Conservation (phyloP, 1,140 invertebrate genomes). For the Drosophila mayri region DNA sequence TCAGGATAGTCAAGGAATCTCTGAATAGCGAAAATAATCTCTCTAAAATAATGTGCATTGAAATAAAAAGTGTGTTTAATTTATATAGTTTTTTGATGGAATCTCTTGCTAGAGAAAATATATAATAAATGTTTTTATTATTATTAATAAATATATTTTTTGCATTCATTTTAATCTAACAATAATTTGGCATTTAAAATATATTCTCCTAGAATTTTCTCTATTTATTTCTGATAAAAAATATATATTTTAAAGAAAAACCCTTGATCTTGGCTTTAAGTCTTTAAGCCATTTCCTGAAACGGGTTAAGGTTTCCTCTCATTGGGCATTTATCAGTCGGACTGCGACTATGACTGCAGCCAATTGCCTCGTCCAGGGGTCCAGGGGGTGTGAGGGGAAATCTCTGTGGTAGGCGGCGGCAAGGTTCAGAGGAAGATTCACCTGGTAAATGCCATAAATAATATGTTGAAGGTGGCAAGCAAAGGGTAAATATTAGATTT, state of each 20-base stretch:
- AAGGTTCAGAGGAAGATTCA: conserved; percentile 4
- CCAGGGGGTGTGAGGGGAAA: neutral
- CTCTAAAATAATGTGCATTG: neutral
- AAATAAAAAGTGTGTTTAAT: neutral
- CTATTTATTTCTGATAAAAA: no score
- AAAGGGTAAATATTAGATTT: conserved; percentile 9
- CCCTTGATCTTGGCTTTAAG: neutral
- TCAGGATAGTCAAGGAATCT: neutral
- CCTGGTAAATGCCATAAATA: conserved; percentile 2
- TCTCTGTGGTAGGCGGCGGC: conserved; percentile 14
- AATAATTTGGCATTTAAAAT: neutral
- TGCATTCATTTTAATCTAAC: no score
- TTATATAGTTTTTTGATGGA: neutral
- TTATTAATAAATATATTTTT: no score
- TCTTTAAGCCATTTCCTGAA: neutral
- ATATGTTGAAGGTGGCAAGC: neutral
- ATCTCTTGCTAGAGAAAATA: neutral
- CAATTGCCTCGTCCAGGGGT: neutral
- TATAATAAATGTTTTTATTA: neutral
- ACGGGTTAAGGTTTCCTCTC: conserved; percentile 9
- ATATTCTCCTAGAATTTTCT: no score
- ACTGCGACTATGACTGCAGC: conserved; percentile 5
- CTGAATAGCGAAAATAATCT: neutral
- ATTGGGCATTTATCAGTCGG: conserved; percentile 18
- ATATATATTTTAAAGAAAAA: neutral